phyloP scores from a whole-genome alignment of 2,888 invertebrate genomes.

The Dynastes hyllus region DNA sequence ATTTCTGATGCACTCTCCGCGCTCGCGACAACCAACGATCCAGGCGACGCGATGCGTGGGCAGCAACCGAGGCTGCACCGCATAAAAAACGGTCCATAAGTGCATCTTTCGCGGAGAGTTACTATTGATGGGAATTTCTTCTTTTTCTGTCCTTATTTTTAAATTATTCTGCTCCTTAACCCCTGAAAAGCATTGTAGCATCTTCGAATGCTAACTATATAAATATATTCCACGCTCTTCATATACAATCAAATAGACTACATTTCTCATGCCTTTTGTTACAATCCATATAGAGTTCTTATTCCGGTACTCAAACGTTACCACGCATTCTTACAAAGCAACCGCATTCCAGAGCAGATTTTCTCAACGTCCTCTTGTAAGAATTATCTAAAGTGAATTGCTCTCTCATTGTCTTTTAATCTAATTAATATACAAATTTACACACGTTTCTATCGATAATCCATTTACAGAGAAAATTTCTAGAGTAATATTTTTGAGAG shows the following conservation, averaged over 20 bases:
- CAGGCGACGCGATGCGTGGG: constrained; percentile 11
- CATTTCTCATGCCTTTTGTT: not conserved
- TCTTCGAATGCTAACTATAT: too few relatives aligned
- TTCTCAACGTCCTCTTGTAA: not conserved
- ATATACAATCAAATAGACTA: not conserved
- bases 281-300: not conserved
- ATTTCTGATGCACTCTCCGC: constrained; percentile 38
- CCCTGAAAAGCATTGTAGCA: too few relatives aligned
- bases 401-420: not conserved
- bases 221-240: not conserved
- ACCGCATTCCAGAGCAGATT: not conserved
- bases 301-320: not conserved
- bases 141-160: too few relatives aligned
- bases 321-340: not conserved
- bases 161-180: too few relatives aligned
- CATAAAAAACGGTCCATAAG: not conserved
- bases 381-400: not conserved
- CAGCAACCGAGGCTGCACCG: not conserved
- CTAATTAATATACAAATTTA: not conserved
- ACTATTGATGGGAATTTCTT: too few relatives aligned
- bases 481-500: not conserved
- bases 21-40: not conserved
- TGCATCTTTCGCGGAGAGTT: constrained; percentile 1
- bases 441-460: not conserved
- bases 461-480: not conserved